Evolutionary conservation across 2,797 vertebrate species (phyloP), one percentile per base, ranked within the genome.

Genomic region (Malacoraja senta): DNA sequence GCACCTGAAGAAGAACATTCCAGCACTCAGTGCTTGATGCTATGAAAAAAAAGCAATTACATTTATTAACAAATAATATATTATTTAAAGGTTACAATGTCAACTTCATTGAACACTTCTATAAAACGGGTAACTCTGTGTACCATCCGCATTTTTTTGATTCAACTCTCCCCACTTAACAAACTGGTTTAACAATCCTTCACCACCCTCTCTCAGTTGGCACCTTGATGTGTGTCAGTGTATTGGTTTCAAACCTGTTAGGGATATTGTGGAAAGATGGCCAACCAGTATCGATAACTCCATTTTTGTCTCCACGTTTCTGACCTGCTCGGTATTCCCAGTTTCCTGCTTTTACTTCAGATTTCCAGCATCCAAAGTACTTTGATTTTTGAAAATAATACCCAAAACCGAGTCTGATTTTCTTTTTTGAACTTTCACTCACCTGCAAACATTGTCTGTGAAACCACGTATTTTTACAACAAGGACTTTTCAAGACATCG

Each of bases 381-480:
- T 72, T 72, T 68, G 65, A 68, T 68, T 68, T 53, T 68, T 72
- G 71, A 74, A 74, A 74, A 74, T 32, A 24, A 68, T 88, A 32
- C 61, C 84, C 7, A 35, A 35, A 65, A 88, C 8, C 19, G n/a
- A 63, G 13, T 35, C 17, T 44, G 19, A 32, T 79, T 80, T 38
- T 24, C 1, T 24, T 68, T 38, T 65, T 68, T 53, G 44, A 68
- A 68, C 26, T 2, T 78, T 29, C 79, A 95, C 74, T 95, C 97
- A 99, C 98, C 98, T 99, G 98, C 93, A 99, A 96, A 94, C 99
- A 99, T 93, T 98, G 96, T 94, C 99, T 96, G 95, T 99, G 98
- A 97, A 98, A 99, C 98, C 98, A 99, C 95, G 98, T 97, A 93
- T 96, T 95, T 95, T 98, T 98, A 95, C 99, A 99, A 93, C 97